phyloP scores from a whole-genome alignment of 2,888 invertebrate species.

The Venustoraphidia nigricollis region DNA sequence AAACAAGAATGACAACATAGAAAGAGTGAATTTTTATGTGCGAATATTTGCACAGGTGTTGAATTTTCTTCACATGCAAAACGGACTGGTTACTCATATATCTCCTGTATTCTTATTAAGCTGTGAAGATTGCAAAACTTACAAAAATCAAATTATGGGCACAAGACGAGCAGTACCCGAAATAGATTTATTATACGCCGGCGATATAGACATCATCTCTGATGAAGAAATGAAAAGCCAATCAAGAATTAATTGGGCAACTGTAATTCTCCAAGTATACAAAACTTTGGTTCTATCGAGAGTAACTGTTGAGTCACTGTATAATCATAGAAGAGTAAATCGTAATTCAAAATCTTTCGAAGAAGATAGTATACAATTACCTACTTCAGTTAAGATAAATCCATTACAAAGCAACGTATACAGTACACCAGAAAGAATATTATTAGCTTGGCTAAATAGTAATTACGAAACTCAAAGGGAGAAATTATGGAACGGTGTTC shows the following conservation, averaged over 20 bases:
- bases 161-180: too few species aligned
- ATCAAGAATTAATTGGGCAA: slow-evolving; percentile 33
- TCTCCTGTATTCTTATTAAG: slow-evolving; percentile 24
- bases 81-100: slow-evolving; percentile 26
- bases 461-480: slow-evolving; percentile 24
- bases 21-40: too few species aligned
- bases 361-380: not conserved
- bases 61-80: slow-evolving; percentile 20
- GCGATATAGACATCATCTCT: slow-evolving; percentile 14
- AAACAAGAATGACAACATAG: too few species aligned
- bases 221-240: slow-evolving; percentile 20
- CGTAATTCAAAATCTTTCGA: slow-evolving; percentile 11
- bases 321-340: slow-evolving; percentile 18
- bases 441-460: slow-evolving; percentile 28
- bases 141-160: slow-evolving; percentile 7
- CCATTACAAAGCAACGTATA: slow-evolving; percentile 1
- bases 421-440: slow-evolving; percentile 17
- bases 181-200: slow-evolving; percentile 3
- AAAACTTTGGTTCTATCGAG: slow-evolving; percentile 37
- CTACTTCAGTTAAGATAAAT: not conserved
- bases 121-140: slow-evolving; percentile 25
- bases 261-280: slow-evolving; percentile 43
- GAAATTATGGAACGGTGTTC: slow-evolving; percentile 21
- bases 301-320: slow-evolving; percentile 32
- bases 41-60: slow-evolving; percentile 14